Evolutionary conservation across 2,113 vertebrate species (phyloP).

Genomic region (Empidonax traillii): DNA sequence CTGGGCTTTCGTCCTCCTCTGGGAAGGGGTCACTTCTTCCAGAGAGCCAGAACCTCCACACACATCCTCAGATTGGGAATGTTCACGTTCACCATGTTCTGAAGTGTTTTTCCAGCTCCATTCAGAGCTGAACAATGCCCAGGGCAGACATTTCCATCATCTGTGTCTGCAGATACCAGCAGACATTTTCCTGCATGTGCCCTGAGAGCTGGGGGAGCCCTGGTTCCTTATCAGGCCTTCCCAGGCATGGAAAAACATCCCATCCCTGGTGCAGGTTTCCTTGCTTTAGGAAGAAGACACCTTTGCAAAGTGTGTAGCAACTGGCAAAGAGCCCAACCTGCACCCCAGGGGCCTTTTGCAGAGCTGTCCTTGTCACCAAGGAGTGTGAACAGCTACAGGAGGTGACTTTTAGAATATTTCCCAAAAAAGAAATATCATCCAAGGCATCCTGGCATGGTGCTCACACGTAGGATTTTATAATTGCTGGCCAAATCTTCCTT

Average conservation of each 20-base stretch:
- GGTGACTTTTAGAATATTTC: neutral
- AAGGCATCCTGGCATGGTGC: neutral
- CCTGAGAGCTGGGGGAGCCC: neutral
- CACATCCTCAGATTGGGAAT: neutral
- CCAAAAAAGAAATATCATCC: neutral
- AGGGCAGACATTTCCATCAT: neutral
- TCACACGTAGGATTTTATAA: neutral
- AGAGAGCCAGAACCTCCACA: neutral
- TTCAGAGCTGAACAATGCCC: neutral
- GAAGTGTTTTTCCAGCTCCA: neutral
- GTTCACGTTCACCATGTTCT: neutral
- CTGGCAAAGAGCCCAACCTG: neutral
- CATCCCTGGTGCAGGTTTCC: neutral
- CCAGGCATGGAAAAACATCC: neutral
- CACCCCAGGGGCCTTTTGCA: neutral
- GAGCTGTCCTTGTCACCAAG: neutral
- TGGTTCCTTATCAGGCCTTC: neutral
- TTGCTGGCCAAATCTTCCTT: neutral
- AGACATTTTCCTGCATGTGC: neutral
- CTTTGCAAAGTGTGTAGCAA: neutral
- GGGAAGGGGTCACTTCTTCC: neutral
- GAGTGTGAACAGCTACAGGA: neutral
- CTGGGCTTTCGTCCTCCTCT: neutral
- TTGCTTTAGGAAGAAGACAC: neutral
- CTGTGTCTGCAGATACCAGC: neutral